These are phyloP conservation scores for Carterocephalus palaemon DNA, from an alignment of 2,888 invertebrate genomes.

Conservation along the genomic window DNA sequence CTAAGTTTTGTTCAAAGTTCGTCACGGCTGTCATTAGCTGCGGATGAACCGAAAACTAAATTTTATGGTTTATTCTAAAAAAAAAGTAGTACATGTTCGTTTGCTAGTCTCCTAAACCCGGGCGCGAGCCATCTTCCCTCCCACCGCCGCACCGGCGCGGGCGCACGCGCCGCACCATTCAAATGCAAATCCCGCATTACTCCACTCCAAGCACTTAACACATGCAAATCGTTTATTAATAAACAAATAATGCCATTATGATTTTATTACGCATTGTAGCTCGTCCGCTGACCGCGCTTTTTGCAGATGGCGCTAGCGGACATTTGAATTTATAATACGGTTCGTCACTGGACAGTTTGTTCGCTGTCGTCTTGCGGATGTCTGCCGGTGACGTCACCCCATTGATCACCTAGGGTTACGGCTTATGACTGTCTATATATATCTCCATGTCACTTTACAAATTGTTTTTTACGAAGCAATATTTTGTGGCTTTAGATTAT, in stretches of 20 bases:
- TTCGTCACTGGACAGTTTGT: slow-evolving; percentile 45
- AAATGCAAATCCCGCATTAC: slow-evolving; percentile 57
- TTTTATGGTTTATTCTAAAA: background rate
- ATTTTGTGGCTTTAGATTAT: too few relatives aligned
- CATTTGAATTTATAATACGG: slow-evolving; percentile 62
- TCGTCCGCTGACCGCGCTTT: slow-evolving; percentile 54
- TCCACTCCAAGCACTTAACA: slow-evolving; percentile 56
- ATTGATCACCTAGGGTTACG: background rate
- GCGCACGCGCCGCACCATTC: slow-evolving; percentile 48
- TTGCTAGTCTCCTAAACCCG: too few relatives aligned
- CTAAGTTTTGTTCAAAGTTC: too few relatives aligned
- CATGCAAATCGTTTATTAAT: slow-evolving; percentile 74
- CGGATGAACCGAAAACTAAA: background rate
- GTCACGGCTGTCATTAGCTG: too few relatives aligned
- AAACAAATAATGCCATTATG: slow-evolving; percentile 72
- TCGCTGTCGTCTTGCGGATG: slow-evolving; percentile 20
- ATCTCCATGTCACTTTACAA: too few relatives aligned
- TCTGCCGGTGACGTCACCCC: slow-evolving; percentile 24
- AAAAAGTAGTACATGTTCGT: slow-evolving; percentile 4
- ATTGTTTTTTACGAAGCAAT: too few relatives aligned
- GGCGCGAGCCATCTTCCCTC: slow-evolving; percentile 27
- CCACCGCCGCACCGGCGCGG: slow-evolving; percentile 27
- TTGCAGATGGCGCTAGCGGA: slow-evolving; percentile 49
- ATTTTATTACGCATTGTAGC: slow-evolving; percentile 67
- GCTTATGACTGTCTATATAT: slow-evolving; percentile 1